Base-by-base conservation (phyloP, 2,888 invertebrate species). In the Carcina quercana region DNA sequence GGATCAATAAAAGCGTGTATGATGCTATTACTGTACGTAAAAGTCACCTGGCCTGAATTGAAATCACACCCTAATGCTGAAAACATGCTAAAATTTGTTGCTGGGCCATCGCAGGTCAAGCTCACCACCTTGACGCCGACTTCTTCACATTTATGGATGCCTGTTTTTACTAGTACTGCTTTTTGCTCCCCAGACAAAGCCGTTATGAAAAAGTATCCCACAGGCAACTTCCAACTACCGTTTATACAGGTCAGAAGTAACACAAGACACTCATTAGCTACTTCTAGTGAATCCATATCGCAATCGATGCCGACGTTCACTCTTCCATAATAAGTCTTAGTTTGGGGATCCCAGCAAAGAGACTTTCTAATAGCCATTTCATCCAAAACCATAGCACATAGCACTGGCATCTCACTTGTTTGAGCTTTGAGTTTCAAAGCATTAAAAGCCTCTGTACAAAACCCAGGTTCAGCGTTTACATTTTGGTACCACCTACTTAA, bases 351-450 rank as follows among this genome's bases (percentile, higher is more conserved):
- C 38, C 35, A 42, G n/a, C 15, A 15, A 2, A 42, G 8, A 8
- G 12, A 27, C 15, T 39, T 39, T 31, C 42, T 35, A 7, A 37
- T 37, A 10, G 38, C 20, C 37, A 42, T 39, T 12, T 38, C 42
- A 32, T 39, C 37, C 4, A 39, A 20, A 2, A 28, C 13, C 14
- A 40, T 15, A 3, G 40, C 27, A 15, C 35, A 38, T 8, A 42
- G 27, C 7, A 35, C 30, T 5, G 13, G 25, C 2, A 2, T 3
- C 4, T 13, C 14, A 27, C 15, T 15, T 3, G 2, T 2, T n/a
- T 15, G 5, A n/a, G 28, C 38, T 28, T 37, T 35, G 8, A 1
- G 12, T 15, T 30, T 32, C 22, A 38, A 35, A 11, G 35, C 20
- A 2, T 34, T 22, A 30, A 42, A 37, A 21, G 38, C 31, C 31